phyloP scores from a whole-genome alignment of 2,797 vertebrate species.

The Sebastes iracundus region DNA sequence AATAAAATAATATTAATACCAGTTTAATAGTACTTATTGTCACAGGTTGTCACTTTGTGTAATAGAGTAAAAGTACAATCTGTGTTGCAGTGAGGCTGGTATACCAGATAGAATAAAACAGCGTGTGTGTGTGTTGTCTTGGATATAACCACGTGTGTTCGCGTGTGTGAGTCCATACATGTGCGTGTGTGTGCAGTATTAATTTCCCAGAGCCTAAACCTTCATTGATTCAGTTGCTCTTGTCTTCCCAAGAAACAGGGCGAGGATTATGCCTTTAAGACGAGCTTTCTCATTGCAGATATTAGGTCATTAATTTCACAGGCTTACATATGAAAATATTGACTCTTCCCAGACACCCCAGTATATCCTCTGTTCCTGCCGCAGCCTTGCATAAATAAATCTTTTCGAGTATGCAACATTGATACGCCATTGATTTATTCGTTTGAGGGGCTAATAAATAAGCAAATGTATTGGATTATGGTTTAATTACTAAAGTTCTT shows the following conservation, averaged over 20 bases:
- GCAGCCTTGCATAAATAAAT: conserved; percentile 76
- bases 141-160: not conserved
- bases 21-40: conserved; percentile 24
- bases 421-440: conserved; percentile 77
- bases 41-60: conserved; percentile 21
- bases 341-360: conserved; percentile 82
- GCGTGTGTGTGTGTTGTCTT: not conserved
- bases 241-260: conserved; percentile 72
- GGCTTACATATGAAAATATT: conserved; percentile 86
- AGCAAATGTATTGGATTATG: conserved; percentile 73
- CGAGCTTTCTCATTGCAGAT: conserved; percentile 80
- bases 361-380: conserved; percentile 68
- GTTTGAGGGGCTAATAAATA: conserved; percentile 76
- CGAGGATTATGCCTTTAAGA: conserved; percentile 81
- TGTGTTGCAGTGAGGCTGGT: not conserved
- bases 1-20: conserved; percentile 25
- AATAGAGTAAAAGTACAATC: not conserved
- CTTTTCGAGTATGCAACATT: conserved; percentile 68
- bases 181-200: conserved; percentile 51
- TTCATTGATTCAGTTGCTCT: conserved; percentile 76
- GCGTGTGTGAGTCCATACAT: conserved; percentile 4
- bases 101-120: not conserved
- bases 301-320: conserved; percentile 85
- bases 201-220: conserved; percentile 76
- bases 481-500: conserved; percentile 69